Percentiles rank a stretch among this genome's conserved stretches.
Evolutionary conservation across 2,113 vertebrate species (phyloP).

Genomic region (Rhadina sibilatrix): DNA sequence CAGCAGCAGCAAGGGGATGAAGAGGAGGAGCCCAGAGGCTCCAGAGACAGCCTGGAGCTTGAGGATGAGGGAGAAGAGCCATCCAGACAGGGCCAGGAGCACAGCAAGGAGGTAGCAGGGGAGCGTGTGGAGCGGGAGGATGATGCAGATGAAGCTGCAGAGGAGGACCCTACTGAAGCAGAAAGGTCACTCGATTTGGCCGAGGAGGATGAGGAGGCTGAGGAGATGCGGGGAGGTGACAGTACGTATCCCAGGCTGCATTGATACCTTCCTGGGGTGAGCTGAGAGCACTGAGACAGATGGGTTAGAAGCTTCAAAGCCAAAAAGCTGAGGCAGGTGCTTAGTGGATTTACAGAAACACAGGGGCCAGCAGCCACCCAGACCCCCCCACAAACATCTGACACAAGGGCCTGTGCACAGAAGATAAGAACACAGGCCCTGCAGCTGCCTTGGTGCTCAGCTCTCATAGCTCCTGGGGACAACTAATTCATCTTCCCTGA

Average conservation of each 20-base stretch:
- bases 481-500: background rate
- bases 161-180: constrained; percentile 41
- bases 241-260: constrained; percentile 42
- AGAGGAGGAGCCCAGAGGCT: constrained; percentile 13
- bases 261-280: background rate
- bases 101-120: constrained; percentile 6
- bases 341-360: background rate
- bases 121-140: constrained; percentile 40
- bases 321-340: background rate
- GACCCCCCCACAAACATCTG: background rate
- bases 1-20: constrained; percentile 3
- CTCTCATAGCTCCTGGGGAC: background rate
- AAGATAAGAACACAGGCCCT: background rate
- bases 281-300: background rate
- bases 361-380: background rate
- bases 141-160: background rate
- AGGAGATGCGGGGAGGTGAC: constrained; percentile 29
- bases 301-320: background rate
- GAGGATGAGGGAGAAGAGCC: background rate
- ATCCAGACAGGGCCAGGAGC: constrained; percentile 8
- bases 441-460: background rate
- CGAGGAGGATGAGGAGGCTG: constrained; percentile 10
- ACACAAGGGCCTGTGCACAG: accelerated
- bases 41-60: background rate
- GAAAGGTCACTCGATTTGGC: background rate